These are phyloP conservation scores for Charina bottae DNA, from an alignment of 2,113 vertebrate species.

Conservation along the genomic window DNA sequence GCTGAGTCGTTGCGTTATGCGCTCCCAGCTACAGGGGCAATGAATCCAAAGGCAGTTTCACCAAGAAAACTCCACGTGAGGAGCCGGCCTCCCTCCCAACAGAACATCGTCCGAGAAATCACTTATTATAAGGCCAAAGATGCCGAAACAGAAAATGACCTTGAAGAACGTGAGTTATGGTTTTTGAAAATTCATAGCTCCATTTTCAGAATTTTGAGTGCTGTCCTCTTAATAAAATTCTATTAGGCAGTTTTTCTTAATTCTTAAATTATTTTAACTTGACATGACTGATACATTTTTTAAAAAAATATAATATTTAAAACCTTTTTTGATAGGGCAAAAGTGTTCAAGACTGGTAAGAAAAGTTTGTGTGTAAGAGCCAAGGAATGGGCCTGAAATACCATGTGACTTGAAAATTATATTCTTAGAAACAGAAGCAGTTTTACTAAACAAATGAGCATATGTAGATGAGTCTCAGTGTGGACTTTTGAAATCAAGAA, in stretches of 20 bases:
- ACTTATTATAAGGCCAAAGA: slow-evolving; percentile 95
- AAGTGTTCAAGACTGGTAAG: neutral
- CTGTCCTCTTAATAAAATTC: neutral
- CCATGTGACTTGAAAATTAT: neutral
- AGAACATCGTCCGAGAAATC: slow-evolving; percentile 87
- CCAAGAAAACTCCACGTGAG: slow-evolving; percentile 67
- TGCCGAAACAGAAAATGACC: slow-evolving; percentile 82
- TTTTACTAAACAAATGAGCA: neutral
- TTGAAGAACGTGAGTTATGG: slow-evolving; percentile 86
- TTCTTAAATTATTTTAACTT: neutral
- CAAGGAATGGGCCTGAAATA: neutral
- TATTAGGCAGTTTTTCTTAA: neutral
- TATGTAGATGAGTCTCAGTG: neutral
- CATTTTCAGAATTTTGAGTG: neutral
- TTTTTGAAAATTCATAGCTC: neutral
- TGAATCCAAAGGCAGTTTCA: slow-evolving; percentile 61
- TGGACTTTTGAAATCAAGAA: neutral
- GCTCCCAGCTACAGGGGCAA: slow-evolving; percentile 57
- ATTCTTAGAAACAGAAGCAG: neutral
- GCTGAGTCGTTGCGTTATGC: slow-evolving; percentile 56
- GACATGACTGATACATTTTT: neutral
- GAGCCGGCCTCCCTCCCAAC: slow-evolving; percentile 74
- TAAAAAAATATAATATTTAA: neutral
- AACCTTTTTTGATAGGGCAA: neutral
- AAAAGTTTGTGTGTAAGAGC: neutral